phyloP scores from a whole-genome alignment of 2,888 invertebrate species.

The Amblyjoppa fuscipennis region DNA sequence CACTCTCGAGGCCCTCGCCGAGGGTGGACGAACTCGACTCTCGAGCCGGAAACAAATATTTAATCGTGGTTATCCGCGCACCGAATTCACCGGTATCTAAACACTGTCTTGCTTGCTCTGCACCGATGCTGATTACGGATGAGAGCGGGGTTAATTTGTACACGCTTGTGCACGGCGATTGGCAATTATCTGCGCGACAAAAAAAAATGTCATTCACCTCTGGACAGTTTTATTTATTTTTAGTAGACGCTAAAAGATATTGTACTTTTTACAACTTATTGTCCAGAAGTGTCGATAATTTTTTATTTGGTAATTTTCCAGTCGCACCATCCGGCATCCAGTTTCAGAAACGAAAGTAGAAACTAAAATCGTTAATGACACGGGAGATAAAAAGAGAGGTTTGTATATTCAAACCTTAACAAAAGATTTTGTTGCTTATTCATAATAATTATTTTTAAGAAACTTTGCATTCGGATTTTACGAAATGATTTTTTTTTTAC shows the following conservation, averaged over 20 bases:
- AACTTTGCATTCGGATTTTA: neutral
- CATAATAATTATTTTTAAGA: too few relatives aligned
- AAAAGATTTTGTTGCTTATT: too few relatives aligned
- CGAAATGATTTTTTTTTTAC: neutral
- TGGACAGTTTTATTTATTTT: neutral
- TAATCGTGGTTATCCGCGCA: neutral
- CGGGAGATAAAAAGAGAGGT: too few relatives aligned
- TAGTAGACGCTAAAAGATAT: too few relatives aligned
- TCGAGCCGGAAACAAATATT: slow-evolving; percentile 18
- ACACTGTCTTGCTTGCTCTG: neutral
- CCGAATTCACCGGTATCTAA: neutral
- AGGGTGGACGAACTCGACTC: slow-evolving; percentile 21
- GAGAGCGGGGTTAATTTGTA: neutral
- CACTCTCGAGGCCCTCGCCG: neutral
- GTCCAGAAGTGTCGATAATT: too few relatives aligned
- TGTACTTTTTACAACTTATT: too few relatives aligned
- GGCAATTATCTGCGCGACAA: neutral
- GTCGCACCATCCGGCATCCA: too few relatives aligned
- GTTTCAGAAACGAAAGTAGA: too few relatives aligned
- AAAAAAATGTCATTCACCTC: neutral
- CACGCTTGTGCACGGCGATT: neutral
- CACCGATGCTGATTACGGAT: neutral
- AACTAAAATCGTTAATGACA: too few relatives aligned
- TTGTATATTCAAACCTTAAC: too few relatives aligned
- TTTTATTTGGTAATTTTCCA: too few relatives aligned